Evolutionary conservation across 2,113 vertebrate species (phyloP).

Genomic region (Corydoras sp.): DNA sequence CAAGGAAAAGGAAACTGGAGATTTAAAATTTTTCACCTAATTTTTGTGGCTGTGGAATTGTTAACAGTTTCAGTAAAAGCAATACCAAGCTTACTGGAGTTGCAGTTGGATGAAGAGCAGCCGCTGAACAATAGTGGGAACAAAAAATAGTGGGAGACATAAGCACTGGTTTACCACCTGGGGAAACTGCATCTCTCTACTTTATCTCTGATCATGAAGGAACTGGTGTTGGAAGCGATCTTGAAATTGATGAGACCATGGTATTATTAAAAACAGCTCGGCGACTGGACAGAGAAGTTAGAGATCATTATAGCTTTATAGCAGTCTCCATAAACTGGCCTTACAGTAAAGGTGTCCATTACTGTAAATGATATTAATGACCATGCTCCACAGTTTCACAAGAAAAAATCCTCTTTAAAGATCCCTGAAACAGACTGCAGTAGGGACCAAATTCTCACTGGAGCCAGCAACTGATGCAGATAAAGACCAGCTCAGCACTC

Average conservation of each 20-base stretch:
- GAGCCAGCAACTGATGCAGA: conserved; percentile 88
- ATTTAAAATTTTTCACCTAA: conserved; percentile 43
- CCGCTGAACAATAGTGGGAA: too few species aligned
- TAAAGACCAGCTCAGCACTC: conserved; percentile 79
- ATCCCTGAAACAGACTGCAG: conserved; percentile 86
- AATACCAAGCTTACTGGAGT: conserved; percentile 67
- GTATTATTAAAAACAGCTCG: conserved; percentile 89
- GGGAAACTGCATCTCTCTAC: conserved; percentile 79
- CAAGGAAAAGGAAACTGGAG: conserved; percentile 54
- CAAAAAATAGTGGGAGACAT: conserved; percentile 95
- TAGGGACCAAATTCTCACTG: conserved; percentile 82
- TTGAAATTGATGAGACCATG: conserved; percentile 87
- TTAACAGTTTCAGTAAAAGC: conserved; percentile 46
- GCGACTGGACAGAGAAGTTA: conserved; percentile 81
- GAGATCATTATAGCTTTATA: conserved; percentile 90
- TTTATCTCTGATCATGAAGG: conserved; percentile 94
- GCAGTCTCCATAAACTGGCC: conserved; percentile 88
- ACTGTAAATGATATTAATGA: conserved; percentile 93
- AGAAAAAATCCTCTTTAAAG: conserved; percentile 68
- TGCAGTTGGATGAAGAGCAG: conserved; percentile 94
- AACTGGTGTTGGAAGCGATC: conserved; percentile 78
- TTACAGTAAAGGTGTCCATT: conserved; percentile 85
- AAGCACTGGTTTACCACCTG: conserved; percentile 82
- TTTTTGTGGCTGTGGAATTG: conserved; percentile 45
- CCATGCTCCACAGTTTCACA: conserved; percentile 81